Base-by-base conservation (phyloP, 37 sponge, comb jelly and placozoan species). In the Cliona cf. orientalis region DNA sequence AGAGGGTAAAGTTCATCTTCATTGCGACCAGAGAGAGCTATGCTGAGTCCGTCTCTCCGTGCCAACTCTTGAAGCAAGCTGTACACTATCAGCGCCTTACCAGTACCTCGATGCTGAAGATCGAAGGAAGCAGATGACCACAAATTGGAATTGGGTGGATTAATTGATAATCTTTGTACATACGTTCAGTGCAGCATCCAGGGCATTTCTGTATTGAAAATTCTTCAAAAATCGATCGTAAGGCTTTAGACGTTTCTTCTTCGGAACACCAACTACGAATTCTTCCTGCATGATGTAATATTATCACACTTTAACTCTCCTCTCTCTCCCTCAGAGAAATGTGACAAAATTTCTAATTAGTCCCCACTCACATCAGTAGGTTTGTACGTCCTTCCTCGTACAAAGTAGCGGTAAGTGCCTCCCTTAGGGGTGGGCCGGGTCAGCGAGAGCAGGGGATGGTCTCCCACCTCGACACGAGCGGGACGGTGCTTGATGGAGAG, bases 31-130 rank as follows among this genome's bases (percentile, higher is more conserved):
- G 89, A 84, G 39, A 99, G 82, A 19, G 97, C 97, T 2, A 87
- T 89, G 42, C 53, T 58, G 38, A 99, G 86, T 7, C 95, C 94
- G 69, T 94, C 95, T 64, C 96, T 76, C n/a, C 94, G 79, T 1
- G 80, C 76, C 45, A 99, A 78, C 84, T 99, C 99, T 70, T 94
- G 95, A 23, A 99, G 66, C 22, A 99, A 67, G 66, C 95, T 86
- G 61, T 84, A 92, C 19, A 94, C 76, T 28, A 93, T 74, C 0
- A 81, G 72, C n/a, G 72, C 39, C 35, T 63, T 49, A 29, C 84
- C 84, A 37, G 55, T 7, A 65, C 59, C 44, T 5, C 38, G 62
- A 37, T 58, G 40, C 70, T 80, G 39, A 3, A 66, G 5, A 69
- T 29, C 12, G 28, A 25, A 59, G 67, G 4, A 42, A 6, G 44